Base-by-base conservation (phyloP, 1,140 invertebrate genomes). In the Camponotus floridanus region DNA sequence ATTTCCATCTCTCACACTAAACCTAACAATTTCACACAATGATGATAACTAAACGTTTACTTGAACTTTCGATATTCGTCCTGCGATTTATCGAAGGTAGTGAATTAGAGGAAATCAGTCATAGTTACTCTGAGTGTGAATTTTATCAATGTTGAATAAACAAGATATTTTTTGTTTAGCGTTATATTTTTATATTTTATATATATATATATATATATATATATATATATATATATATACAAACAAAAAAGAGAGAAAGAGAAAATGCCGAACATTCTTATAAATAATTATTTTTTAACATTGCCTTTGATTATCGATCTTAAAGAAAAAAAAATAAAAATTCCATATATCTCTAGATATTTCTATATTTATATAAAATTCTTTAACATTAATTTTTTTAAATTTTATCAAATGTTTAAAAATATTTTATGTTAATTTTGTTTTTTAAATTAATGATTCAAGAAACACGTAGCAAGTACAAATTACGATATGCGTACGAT, bases 81-180 rank as follows among this genome's bases (percentile, higher is more conserved):
- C 18, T 2, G 18, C 0, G 31, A 8, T 13, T 13, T 8, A 15
- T 21, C 6, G 26, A n/a, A 31, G 11, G 9, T 11, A 8, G 0
- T 64, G 57, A 78, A 0, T 42, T 9, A 1, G 26, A 1, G n/a
- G n/a, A n/a, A n/a, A 45, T 0, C 0, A 9, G 93, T 94, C 94
- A 94, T 94, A 94, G 94, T 94, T 94, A 94, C 92, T 91, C 94
- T 94, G 94, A 94, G 94, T 92, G 91, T 92, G 93, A 92, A 78
- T 48, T 65, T 65, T 8, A 5, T 26, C 26, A 26, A 26, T 26
- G 26, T 26, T 64, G 9, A 36, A 42, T 3, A 15, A 45, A 45
- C 1, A 45, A 45, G 11, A 45, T 45, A 1, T 9, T 21, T 18
- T 64, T 78, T 67, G 3, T 42, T 39, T 42, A 9, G 9, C 11